Base-by-base conservation (phyloP, 2,888 invertebrate species). In the Phyllotreta striolata region DNA sequence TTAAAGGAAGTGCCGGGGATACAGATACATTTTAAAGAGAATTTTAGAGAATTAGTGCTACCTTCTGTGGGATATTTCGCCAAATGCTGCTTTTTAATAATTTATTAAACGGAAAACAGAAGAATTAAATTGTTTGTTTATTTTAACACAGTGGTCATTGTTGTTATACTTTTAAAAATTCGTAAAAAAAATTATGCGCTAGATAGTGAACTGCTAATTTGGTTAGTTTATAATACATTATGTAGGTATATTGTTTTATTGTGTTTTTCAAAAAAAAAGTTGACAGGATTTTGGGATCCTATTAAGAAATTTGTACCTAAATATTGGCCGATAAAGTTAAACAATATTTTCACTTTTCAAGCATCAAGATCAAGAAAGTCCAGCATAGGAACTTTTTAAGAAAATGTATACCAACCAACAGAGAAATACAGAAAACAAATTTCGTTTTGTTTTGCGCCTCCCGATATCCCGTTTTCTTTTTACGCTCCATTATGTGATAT, bases 401-500 rank as follows among this genome's bases (percentile, higher is more conserved):
- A 37, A 60, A 54, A 52, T 34, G 41, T 38, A 41, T 51, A 24
- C 24, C 24, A 3, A 24, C 24, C 24, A 4, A 24, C 1, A 4
- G 24, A 24, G 41, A 59, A 56, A 43, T 44, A 56, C 49, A 24
- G 56, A 55, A 62, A 56, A 63, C 41, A 59, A 63, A 55, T 59
- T 41, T 44, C 2, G 38, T 54, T 40, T 59, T 59, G 49, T 54
- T 64, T 54, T 56, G 64, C 38, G 64, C 57, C 54, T 57, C 57
- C 56, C 56, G 64, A 61, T 56, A 57, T 58, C 38, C 47, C 43
- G 59, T 63, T 69, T 70, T 24, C 69, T 68, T 67, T 68, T 69
- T 70, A 69, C 57, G 57, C 51, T 55, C 66, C 63, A 68, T 68
- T 64, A 68, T 66, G 52, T 64, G 64, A 63, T 62, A 59, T 63